Evolutionary conservation across 2,797 vertebrate species (phyloP), one percentile per base, ranked within the genome.

Genomic region (Jordanella pulchra): DNA sequence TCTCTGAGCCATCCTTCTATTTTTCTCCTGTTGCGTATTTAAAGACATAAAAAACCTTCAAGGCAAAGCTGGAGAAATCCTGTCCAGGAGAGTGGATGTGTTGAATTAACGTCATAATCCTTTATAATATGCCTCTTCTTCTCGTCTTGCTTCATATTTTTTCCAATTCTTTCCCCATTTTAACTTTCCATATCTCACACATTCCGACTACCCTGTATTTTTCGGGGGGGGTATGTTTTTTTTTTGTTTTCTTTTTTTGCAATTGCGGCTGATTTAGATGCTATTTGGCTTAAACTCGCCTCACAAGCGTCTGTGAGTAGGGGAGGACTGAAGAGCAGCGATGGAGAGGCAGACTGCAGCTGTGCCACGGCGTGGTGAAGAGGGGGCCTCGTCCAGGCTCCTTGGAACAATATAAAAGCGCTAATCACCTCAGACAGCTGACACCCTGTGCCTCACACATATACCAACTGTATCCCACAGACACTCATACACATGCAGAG

Each of bases 381-480:
- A 90, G 87, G 89, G 89, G 89, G 86, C 90, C 89, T 91, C 73
- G 86, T 83, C 88, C 85, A 76, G 87, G 80, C 91, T 92, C 86
- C 91, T 91, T 91, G 89, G 88, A 93, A 93, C 92, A 91, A 92
- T 91, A 91, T 91, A 87, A 87, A 91, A 88, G 91, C 87, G 89
- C 88, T 91, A 93, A 93, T 92, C 89, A 92, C 87, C 88, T 86
- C 87, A 89, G 92, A 92, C 91, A 92, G 91, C 91, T 93, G 91
- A 93, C 91, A 94, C 90, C 84, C 85, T 81, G 81, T 56, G 84
- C 83, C 88, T 91, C 86, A 84, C 87, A 91, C 88, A 90, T 73
- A 72, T 48, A 82, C 84, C 81, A 85, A 84, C 87, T 77, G 58
- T 67, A 74, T 53, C 60, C 65, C 73, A 78, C 63, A 77, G 71